These are phyloP conservation scores for Macaria liturata DNA, from an alignment of 2,888 invertebrate species.

Conservation along the genomic window DNA sequence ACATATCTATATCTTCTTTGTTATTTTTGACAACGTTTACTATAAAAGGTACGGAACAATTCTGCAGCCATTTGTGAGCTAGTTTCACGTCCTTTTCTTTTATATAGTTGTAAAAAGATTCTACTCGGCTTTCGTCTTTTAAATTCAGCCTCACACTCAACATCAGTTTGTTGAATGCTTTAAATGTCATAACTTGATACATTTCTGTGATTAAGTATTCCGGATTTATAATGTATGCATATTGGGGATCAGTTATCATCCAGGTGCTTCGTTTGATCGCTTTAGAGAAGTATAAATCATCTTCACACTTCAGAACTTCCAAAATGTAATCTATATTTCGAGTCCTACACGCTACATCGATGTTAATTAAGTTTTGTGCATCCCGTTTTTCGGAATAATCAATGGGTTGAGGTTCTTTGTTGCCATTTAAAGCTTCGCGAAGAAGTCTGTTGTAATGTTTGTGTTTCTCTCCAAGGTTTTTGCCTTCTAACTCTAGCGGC, in stretches of 20 bases:
- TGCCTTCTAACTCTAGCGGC: constrained; percentile 45
- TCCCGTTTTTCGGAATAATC: constrained; percentile 28
- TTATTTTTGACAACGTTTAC: constrained; percentile 44
- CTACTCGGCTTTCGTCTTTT: constrained; percentile 53
- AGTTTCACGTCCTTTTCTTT: constrained; percentile 37
- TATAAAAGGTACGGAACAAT: constrained; percentile 54
- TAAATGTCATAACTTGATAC: constrained; percentile 55
- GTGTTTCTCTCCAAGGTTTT: constrained; percentile 46
- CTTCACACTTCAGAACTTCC: constrained; percentile 47
- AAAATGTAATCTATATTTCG: constrained; percentile 48
- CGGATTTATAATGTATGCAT: constrained; percentile 60
- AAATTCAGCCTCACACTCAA: constrained; percentile 56
- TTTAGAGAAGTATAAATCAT: constrained; percentile 57
- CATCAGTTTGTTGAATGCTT: constrained; percentile 57
- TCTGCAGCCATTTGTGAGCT: constrained; percentile 56
- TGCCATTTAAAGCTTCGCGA: constrained; percentile 28
- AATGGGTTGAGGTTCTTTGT: constrained; percentile 8
- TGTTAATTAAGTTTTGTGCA: constrained; percentile 51
- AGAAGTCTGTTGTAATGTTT: constrained; percentile 33
- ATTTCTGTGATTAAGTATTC: constrained; percentile 51
- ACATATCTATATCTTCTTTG: constrained; percentile 21
- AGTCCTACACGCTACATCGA: constrained; percentile 48
- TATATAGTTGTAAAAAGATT: constrained; percentile 54
- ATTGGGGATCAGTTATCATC: constrained; percentile 58
- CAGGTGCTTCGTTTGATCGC: constrained; percentile 58